Percentiles rank a stretch among this genome's conserved stretches.
Evolutionary conservation across 1,140 invertebrate species (phyloP).

Genomic region (Lepidurus packardi): DNA sequence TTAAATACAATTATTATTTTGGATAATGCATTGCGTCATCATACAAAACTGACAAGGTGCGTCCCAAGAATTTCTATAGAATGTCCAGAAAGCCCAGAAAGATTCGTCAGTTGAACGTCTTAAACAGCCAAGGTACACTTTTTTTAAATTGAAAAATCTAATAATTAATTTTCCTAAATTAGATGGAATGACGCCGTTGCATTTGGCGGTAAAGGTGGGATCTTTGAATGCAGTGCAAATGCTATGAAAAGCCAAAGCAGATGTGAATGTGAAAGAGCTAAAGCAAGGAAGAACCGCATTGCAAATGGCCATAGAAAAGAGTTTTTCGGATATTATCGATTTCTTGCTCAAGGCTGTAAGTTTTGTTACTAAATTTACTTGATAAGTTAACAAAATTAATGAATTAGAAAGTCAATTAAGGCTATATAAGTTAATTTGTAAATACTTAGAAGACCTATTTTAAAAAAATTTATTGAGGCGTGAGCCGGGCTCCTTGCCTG

Average conservation of each 20-base stretch:
- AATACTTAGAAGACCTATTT: too few species aligned
- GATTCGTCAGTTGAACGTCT: slow-evolving; percentile 4
- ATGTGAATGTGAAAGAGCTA: slow-evolving; percentile 31
- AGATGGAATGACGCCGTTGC: slow-evolving; percentile 31
- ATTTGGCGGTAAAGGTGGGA: slow-evolving; percentile 27
- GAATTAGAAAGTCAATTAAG: not conserved
- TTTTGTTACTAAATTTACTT: slow-evolving; percentile 1
- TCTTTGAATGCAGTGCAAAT: slow-evolving; percentile 29
- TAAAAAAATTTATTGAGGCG: too few species aligned
- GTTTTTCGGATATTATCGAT: slow-evolving; percentile 19
- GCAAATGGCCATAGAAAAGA: slow-evolving; percentile 34
- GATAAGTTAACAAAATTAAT: not conserved
- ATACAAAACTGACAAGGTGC: too few species aligned
- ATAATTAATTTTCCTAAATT: not conserved
- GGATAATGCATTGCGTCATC: too few species aligned
- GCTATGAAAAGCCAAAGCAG: slow-evolving; percentile 25
- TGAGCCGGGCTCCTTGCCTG: too few species aligned
- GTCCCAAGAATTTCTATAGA: too few species aligned
- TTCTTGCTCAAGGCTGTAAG: slow-evolving; percentile 29
- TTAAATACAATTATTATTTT: too few species aligned
- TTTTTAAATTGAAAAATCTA: not conserved
- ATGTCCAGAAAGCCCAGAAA: not conserved
- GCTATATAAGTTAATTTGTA: too few species aligned
- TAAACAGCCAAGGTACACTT: slow-evolving; percentile 28
- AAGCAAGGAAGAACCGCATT: slow-evolving; percentile 32